Percentiles rank a stretch among this genome's conserved stretches.
These are phyloP conservation scores for Thalassaphorura encarpata DNA, from an alignment of 1,140 invertebrate genomes.

Conservation along the genomic window DNA sequence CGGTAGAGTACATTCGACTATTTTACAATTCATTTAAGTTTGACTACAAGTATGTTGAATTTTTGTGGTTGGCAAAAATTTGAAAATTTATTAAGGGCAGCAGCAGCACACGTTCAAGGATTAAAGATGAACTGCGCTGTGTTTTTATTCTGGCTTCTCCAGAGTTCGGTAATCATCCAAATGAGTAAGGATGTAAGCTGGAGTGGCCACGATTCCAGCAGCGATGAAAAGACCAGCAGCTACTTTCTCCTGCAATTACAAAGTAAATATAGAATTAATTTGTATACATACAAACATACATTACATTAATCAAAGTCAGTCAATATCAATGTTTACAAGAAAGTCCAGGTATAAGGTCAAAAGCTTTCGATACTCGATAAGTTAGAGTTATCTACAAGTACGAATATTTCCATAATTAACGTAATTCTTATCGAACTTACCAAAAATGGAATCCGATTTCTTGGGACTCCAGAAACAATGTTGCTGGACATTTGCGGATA, in stretches of 20 bases:
- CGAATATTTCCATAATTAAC: too few relatives aligned
- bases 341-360: too few relatives aligned
- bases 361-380: too few relatives aligned
- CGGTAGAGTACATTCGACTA: too few relatives aligned
- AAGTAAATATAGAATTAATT: constrained; percentile 2
- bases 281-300: background rate
- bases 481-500: constrained; percentile 22
- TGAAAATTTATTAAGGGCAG: too few relatives aligned
- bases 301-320: background rate
- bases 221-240: constrained; percentile 14
- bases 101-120: too few relatives aligned
- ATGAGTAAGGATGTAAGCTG: constrained; percentile 21
- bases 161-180: constrained; percentile 19
- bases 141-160: too few relatives aligned
- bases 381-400: too few relatives aligned
- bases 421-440: constrained; percentile 4
- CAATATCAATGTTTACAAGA: background rate
- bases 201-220: constrained; percentile 17
- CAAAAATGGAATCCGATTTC: constrained; percentile 20
- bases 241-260: constrained; percentile 21
- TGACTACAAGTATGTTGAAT: too few relatives aligned
- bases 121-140: too few relatives aligned
- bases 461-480: constrained; percentile 19
- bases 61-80: too few relatives aligned
- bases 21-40: too few relatives aligned